Conservation (phyloP, 2,113 vertebrate genomes). For the Corythoichthys haematopterus region DNA sequence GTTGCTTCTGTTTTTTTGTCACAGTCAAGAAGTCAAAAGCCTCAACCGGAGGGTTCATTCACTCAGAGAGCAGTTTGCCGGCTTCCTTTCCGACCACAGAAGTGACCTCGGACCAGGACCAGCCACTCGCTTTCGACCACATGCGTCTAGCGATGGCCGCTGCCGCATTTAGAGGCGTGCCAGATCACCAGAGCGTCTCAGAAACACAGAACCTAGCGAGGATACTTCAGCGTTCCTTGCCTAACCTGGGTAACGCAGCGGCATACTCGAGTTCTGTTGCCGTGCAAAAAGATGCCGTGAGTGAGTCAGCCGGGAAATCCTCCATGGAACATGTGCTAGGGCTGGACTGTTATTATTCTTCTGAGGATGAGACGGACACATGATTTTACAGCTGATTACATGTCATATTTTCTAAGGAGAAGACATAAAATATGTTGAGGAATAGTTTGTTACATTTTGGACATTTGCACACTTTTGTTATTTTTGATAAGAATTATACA, state of each 20-base stretch:
- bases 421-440: neutral
- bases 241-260: constrained; percentile 53
- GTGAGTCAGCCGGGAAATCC: neutral
- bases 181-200: constrained; percentile 18
- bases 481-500: no score
- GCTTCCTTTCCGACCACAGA: constrained; percentile 5
- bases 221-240: constrained; percentile 62
- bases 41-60: neutral
- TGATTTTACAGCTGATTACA: constrained; percentile 7
- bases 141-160: constrained; percentile 60
- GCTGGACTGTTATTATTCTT: constrained; percentile 72
- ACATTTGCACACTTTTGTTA: neutral
- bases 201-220: constrained; percentile 48
- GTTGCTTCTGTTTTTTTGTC: neutral
- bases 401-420: neutral
- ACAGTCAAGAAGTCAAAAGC: neutral
- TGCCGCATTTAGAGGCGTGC: constrained; percentile 51
- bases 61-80: constrained; percentile 2
- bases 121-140: constrained; percentile 68
- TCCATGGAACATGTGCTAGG: constrained; percentile 56
- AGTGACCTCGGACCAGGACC: constrained; percentile 54
- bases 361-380: constrained; percentile 64
- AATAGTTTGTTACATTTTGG: neutral
- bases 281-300: neutral
- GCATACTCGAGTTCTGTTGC: neutral